These are phyloP conservation scores for human (Homo sapiens) DNA, from an alignment of 2,113 vertebrate genomes.

Conservation along the genomic window GRCh38 chr5:7166501-7167000, in stretches of 20 bases:
- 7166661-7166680: too few species aligned
- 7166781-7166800: neutral
- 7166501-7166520: too few species aligned
- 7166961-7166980: neutral
- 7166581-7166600: too few species aligned
- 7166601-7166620: too few species aligned
- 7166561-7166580: too few species aligned
- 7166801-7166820: neutral
- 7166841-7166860: neutral
- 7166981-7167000: neutral
- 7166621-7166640: too few species aligned
- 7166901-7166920: too few species aligned
- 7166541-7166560: too few species aligned
- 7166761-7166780: too few species aligned
- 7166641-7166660: too few species aligned
- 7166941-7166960: neutral
- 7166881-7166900: neutral
- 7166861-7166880: rapidly evolving
- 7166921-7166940: too few species aligned
- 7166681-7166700: neutral
- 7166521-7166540: too few species aligned
- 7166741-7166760: neutral
- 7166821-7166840: neutral
- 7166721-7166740: neutral
- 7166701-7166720: rapidly evolving